phyloP scores from a whole-genome alignment of 2,797 vertebrate species.

The Artibeus jamaicensis region DNA sequence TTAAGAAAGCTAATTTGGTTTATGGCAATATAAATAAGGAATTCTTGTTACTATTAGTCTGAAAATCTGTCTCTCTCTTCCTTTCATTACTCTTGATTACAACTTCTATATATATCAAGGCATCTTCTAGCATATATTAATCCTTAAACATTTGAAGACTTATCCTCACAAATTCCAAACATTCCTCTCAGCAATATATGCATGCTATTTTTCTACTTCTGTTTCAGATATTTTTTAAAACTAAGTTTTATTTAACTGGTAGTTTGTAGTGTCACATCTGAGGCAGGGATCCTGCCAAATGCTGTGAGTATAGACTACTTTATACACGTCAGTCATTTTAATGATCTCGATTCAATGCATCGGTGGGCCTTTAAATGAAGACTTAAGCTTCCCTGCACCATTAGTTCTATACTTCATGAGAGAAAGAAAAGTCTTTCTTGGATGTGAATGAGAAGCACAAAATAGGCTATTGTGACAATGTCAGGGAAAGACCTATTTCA shows the following conservation, averaged over 20 bases:
- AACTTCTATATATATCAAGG: not conserved
- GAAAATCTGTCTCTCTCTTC: not conserved
- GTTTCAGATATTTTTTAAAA: not conserved
- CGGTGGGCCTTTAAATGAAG: not conserved
- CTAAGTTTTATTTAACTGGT: not conserved
- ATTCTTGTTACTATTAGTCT: not conserved
- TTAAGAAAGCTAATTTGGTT: not conserved
- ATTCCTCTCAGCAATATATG: not conserved
- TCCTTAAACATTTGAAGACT: not conserved
- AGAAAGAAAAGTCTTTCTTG: not conserved
- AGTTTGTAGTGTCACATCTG: not conserved
- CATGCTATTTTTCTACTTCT: not conserved
- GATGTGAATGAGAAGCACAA: slow-evolving; percentile 31
- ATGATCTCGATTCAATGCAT: not conserved
- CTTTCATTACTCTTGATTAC: not conserved
- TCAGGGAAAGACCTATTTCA: not conserved
- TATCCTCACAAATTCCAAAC: not conserved
- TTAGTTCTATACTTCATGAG: not conserved
- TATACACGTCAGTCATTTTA: slow-evolving; percentile 2
- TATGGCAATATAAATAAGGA: not conserved
- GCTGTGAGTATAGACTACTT: not conserved
- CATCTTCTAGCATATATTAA: not conserved
- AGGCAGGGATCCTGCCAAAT: not conserved
- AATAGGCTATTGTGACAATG: not conserved
- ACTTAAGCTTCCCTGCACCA: not conserved